Conservation (phyloP, 2,797 vertebrate species). For the Brotula barbata region DNA sequence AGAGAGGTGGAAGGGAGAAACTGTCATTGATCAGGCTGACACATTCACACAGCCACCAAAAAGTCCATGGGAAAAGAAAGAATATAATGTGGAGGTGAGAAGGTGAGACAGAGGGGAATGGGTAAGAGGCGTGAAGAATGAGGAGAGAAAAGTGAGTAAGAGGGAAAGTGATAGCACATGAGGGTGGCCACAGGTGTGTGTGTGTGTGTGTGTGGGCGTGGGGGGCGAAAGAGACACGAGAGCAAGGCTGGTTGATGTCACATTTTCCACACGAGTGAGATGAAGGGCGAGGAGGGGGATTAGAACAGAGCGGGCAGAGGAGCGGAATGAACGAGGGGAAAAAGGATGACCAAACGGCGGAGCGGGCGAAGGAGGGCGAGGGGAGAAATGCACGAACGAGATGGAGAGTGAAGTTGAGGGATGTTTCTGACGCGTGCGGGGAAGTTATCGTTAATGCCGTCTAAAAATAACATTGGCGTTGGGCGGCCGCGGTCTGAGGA, state of each 20-base stretch:
- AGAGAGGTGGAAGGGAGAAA: constrained; percentile 31
- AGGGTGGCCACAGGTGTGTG: constrained; percentile 14
- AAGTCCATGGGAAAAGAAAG: constrained; percentile 36
- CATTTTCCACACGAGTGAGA: constrained; percentile 68
- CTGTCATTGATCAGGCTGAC: constrained; percentile 52
- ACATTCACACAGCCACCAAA: constrained; percentile 43
- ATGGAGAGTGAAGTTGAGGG: constrained; percentile 23
- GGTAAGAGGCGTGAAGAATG: constrained; percentile 30
- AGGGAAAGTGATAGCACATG: constrained; percentile 27
- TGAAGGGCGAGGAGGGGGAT: constrained; percentile 66
- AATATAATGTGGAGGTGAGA: constrained; percentile 25
- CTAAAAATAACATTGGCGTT: constrained; percentile 80
- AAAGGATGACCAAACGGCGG: constrained; percentile 26
- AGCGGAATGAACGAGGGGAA: constrained; percentile 42
- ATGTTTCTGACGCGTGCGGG: constrained; percentile 60
- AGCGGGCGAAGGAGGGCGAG: constrained; percentile 2
- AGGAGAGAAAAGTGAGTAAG: constrained; percentile 18
- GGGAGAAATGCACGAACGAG: constrained; percentile 8
- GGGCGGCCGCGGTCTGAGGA: constrained; percentile 62
- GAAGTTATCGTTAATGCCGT: constrained; percentile 73
- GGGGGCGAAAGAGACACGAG: constrained; percentile 41
- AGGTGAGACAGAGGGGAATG: constrained; percentile 24
- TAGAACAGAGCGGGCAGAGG: constrained; percentile 68
- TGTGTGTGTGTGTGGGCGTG: constrained; percentile 5
- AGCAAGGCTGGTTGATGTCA: constrained; percentile 66